Evolutionary conservation across 2,888 invertebrate genomes (phyloP).

Genomic region (Dexiosoma caninum): DNA sequence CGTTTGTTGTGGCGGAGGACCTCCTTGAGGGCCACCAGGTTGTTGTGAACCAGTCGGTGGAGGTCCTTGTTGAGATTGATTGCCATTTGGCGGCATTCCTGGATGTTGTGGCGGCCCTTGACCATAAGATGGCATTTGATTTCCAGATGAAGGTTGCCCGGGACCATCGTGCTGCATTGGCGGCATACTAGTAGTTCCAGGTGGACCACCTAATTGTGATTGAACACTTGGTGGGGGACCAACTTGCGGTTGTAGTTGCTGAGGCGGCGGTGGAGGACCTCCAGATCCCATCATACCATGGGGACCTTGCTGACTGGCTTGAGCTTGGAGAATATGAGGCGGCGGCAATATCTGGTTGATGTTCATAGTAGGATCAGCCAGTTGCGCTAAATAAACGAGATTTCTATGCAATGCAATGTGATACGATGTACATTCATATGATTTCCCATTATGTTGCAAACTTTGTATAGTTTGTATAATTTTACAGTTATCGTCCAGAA

Average conservation of each 20-base stretch:
- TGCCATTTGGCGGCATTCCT: constrained; percentile 72
- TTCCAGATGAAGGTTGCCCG: constrained; percentile 66
- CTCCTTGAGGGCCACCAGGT: constrained; percentile 64
- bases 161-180: constrained; percentile 70
- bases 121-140: constrained; percentile 73
- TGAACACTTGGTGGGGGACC: constrained; percentile 74
- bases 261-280: constrained; percentile 67
- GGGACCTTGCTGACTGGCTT: constrained; percentile 75
- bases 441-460: constrained; percentile 96
- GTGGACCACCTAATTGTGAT: constrained; percentile 80
- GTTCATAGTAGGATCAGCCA: constrained; percentile 98
- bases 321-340: constrained; percentile 80
- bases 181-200: constrained; percentile 71
- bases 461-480: constrained; percentile 98
- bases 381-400: constrained; percentile 95
- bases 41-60: constrained; percentile 66
- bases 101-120: constrained; percentile 72
- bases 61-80: constrained; percentile 70
- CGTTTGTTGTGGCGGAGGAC: constrained; percentile 65
- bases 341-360: constrained; percentile 91
- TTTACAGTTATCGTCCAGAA: constrained; percentile 98
- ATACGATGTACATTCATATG: constrained; percentile 94
- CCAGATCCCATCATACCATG: constrained; percentile 72
- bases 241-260: constrained; percentile 64
- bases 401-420: constrained; percentile 97